phyloP scores from a whole-genome alignment of 2,113 vertebrate species.

The Cyanistes caeruleus region DNA sequence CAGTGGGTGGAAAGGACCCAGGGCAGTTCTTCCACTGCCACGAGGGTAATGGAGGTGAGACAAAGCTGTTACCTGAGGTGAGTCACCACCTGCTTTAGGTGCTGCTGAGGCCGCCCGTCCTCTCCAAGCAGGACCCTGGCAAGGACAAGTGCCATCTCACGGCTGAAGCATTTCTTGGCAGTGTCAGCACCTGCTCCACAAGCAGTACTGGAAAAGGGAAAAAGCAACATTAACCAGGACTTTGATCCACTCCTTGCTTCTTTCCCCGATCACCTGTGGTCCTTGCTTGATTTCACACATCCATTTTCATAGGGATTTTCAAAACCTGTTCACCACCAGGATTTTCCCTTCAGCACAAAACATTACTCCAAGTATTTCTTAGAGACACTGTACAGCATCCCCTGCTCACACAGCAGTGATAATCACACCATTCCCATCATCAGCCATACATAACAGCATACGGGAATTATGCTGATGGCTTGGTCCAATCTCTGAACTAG shows the following conservation, averaged over 20 bases:
- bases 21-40: accelerated
- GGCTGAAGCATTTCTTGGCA: neutral
- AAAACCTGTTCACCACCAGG: neutral
- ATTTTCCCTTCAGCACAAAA: neutral
- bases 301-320: neutral
- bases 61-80: neutral
- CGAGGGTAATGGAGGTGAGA: accelerated
- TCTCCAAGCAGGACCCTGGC: neutral
- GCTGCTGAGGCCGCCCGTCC: neutral
- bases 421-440: neutral
- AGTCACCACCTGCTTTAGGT: neutral
- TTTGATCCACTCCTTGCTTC: neutral
- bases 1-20: accelerated
- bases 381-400: accelerated
- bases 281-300: accelerated
- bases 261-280: neutral
- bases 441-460: neutral
- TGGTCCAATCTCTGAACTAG: neutral
- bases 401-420: neutral
- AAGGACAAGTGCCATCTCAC: neutral
- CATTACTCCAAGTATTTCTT: neutral
- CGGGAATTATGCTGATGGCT: neutral
- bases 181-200: neutral
- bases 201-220: neutral
- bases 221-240: neutral